Percentiles rank a stretch among this genome's conserved stretches.
phyloP scores from a whole-genome alignment of 1,140 invertebrate genomes.

The Galleria mellonella region DNA sequence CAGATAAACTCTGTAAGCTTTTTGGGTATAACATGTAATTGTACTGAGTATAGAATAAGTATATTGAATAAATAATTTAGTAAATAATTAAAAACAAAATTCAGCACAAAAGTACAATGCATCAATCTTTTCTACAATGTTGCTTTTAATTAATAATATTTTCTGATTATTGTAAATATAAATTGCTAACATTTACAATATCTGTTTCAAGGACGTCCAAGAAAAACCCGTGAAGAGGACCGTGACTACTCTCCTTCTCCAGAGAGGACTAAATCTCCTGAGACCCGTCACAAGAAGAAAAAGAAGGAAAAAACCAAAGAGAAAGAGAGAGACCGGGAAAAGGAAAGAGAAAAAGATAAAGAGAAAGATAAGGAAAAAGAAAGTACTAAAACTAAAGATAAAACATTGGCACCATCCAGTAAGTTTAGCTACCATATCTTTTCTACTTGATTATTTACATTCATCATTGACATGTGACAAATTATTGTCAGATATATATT shows the following conservation, averaged over 20 bases:
- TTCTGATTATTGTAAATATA: no score
- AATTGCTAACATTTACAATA: background rate
- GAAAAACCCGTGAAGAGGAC: constrained; percentile 33
- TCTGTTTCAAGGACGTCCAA: constrained; percentile 38
- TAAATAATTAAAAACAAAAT: no score
- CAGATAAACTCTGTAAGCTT: no score
- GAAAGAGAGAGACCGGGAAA: constrained; percentile 43
- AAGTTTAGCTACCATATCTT: constrained; percentile 16
- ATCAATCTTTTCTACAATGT: no score
- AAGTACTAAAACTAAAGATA: constrained; percentile 56
- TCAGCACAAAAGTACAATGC: no score
- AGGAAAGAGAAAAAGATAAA: constrained; percentile 35
- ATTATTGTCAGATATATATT: no score
- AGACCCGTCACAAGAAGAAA: constrained; percentile 59
- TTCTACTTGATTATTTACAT: constrained; percentile 2
- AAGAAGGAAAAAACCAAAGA: constrained; percentile 56
- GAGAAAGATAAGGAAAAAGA: constrained; percentile 10
- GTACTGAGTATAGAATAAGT: no score
- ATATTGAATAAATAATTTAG: no score
- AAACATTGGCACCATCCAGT: constrained; percentile 64
- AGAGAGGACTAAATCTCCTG: constrained; percentile 43
- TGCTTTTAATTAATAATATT: no score
- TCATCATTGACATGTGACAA: no score
- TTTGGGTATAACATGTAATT: no score
- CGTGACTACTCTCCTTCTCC: constrained; percentile 45